Percentiles rank a stretch among this genome's conserved stretches.
Evolutionary conservation across 2,113 vertebrate species (phyloP).

Genomic region (Cebus imitator): DNA sequence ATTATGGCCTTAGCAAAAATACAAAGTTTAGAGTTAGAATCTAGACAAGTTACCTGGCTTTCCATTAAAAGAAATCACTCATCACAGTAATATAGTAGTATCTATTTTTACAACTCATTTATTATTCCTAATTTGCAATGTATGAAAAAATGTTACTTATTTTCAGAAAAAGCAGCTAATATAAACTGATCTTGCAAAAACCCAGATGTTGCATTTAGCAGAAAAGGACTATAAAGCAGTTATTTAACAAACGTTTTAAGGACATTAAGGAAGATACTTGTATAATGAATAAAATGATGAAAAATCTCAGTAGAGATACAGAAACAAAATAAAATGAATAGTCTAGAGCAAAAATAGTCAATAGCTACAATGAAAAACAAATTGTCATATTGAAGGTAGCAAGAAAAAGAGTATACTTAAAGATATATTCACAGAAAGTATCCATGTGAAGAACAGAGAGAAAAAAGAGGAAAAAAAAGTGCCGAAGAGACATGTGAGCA

Average conservation of each 20-base stretch:
- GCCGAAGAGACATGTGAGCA: neutral
- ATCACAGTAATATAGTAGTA: neutral
- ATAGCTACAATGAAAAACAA: neutral
- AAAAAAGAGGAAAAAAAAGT: neutral
- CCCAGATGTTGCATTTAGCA: neutral
- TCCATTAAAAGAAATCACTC: neutral
- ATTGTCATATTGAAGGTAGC: neutral
- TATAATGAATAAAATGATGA: constrained; percentile 2
- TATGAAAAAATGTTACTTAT: neutral
- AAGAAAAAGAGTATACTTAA: neutral
- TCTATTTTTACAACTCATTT: neutral
- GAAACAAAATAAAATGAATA: neutral
- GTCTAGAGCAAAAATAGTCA: neutral
- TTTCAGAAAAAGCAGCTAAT: neutral
- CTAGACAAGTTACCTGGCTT: neutral
- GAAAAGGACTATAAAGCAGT: neutral
- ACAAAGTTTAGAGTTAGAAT: neutral
- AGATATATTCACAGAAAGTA: neutral
- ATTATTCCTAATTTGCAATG: neutral
- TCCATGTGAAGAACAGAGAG: neutral
- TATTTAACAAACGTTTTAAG: constrained; percentile 18
- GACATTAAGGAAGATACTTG: neutral
- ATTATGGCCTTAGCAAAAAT: neutral
- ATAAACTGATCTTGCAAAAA: constrained; percentile 8
- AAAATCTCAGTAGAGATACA: neutral